phyloP scores from a whole-genome alignment of 2,797 vertebrate genomes.

The Pipistrellus kuhlii region DNA sequence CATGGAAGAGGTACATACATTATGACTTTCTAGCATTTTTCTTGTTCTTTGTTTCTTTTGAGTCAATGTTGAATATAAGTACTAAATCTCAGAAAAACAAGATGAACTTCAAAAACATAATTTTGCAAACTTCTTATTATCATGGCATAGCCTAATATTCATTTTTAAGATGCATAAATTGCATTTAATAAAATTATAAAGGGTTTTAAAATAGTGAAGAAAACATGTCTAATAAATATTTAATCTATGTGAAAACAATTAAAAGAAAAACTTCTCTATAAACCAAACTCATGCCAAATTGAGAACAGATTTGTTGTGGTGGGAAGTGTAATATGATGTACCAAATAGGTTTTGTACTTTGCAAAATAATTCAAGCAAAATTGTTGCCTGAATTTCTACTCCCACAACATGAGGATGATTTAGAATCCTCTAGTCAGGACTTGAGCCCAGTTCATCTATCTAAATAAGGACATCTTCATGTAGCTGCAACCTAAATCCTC shows the following conservation, averaged over 20 bases:
- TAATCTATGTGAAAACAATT: conserved; percentile 24
- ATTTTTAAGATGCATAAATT: conserved; percentile 8
- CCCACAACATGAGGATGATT: background rate
- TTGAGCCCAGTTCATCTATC: background rate
- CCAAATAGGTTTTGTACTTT: background rate
- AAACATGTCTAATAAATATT: conserved; percentile 42
- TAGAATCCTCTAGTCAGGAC: background rate
- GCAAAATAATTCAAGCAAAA: conserved; percentile 41
- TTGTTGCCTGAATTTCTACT: background rate
- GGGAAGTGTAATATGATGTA: background rate
- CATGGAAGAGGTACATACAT: background rate
- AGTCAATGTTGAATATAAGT: background rate
- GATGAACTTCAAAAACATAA: conserved; percentile 19
- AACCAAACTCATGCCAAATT: conserved; percentile 47
- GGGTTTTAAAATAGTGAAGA: conserved; percentile 17
- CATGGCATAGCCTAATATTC: background rate
- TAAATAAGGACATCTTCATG: conserved; percentile 11
- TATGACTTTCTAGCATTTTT: background rate
- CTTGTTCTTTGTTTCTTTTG: background rate
- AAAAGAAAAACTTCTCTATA: background rate
- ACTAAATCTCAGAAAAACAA: conserved; percentile 53
- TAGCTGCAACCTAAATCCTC: background rate
- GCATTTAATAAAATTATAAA: background rate
- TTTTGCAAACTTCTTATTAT: background rate
- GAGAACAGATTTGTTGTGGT: conserved; percentile 3